phyloP scores from a whole-genome alignment of 53 echinoderm and acorn worm species.

The Paracentrotus lividus region DNA sequence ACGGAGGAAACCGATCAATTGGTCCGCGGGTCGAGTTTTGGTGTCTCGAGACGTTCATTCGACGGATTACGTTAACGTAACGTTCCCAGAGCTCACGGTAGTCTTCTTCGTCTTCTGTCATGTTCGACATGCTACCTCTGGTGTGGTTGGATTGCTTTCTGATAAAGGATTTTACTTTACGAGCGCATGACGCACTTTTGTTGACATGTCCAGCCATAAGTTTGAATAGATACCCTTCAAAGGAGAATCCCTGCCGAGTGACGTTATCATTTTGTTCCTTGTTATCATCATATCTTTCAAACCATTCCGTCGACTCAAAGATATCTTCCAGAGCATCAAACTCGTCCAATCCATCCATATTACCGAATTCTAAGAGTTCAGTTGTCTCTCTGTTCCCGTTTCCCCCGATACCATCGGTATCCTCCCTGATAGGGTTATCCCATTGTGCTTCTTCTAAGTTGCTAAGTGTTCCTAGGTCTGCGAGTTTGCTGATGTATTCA shows the following conservation, averaged over 20 bases:
- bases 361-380: neutral
- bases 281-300: neutral
- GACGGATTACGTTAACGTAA: neutral
- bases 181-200: constrained; percentile 32
- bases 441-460: too few species aligned
- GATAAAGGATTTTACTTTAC: neutral
- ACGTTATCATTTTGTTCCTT: neutral
- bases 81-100: neutral
- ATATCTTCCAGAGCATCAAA: neutral
- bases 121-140: neutral
- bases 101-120: neutral
- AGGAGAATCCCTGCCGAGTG: neutral
- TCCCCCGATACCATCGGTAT: neutral
- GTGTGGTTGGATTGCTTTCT: neutral
- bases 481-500: neutral
- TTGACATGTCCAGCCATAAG: constrained; percentile 1
- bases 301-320: neutral
- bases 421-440: too few species aligned
- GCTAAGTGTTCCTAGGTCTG: neutral
- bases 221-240: constrained; percentile 42
- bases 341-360: neutral
- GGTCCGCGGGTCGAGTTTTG: neutral
- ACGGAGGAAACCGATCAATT: neutral
- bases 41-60: neutral
- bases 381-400: neutral